Base-by-base conservation (phyloP, 2,888 invertebrate species). In the Odontocerum albicorne region DNA sequence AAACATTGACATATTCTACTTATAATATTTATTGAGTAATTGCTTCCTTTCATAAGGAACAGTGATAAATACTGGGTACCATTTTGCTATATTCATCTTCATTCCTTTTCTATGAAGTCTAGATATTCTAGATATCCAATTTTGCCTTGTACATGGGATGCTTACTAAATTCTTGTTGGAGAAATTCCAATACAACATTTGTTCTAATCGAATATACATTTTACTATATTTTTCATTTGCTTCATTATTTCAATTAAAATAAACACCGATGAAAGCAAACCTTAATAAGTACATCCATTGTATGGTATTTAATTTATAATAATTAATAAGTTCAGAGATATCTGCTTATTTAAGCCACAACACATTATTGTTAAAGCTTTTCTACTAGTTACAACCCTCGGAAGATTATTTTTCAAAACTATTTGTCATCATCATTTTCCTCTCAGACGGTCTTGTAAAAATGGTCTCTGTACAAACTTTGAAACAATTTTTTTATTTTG, bases 311-410 rank as follows among this genome's bases (percentile, higher is more conserved):
- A 16, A 15, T 20, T 19, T 12, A 13, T 43, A 43, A 21, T 27
- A 3, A 27, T 12, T 15, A 13, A 44, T 27, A 44, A 13, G 15
- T 44, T 27, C 31, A 6, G 39, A 19, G 17, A 20, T 32, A 33
- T 47, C 27, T 54, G 47, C 31, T 58, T 58, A 49, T 50, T 44
- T 58, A 58, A 58, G 58, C 58, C 58, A 58, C 58, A 55, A 57
- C 54, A 53, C 57, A 57, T 58, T 58, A 55, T 58, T 55, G 54
- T 58, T 55, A 55, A 58, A 58, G 58, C 58, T 39, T 50, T 40
- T 33, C 58, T 58, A 58, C 49, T 33, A 46, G 36, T 55, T 55
- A 58, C 55, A 58, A 58, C 55, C 50, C 44, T 53, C 50, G 55
- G 58, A 55, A 58, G 55, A 55, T 49, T 43, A 44, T 51, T 49